These are phyloP conservation scores for Crossocerus cetratus DNA, from an alignment of 2,888 invertebrate genomes.

Conservation along the genomic window DNA sequence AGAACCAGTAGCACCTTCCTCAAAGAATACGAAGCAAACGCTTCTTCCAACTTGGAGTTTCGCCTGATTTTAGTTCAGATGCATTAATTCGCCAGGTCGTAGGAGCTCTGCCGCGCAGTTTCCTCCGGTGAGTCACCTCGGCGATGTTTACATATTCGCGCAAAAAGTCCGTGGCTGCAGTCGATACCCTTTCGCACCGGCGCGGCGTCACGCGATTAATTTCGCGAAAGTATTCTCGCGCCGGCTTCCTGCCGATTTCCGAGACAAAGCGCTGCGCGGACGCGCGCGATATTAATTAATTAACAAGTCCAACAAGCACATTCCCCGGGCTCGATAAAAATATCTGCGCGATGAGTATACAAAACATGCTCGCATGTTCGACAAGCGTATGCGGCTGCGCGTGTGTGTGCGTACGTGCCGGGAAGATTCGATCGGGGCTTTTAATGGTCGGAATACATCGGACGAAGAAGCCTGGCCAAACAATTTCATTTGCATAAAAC, in stretches of 20 bases:
- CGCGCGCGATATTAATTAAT: conserved; percentile 38
- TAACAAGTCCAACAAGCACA: conserved; percentile 33
- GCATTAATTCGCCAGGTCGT: no score
- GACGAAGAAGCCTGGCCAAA: conserved; percentile 36
- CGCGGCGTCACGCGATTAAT: not conserved
- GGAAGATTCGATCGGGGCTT: conserved; percentile 50
- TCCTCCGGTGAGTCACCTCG: no score
- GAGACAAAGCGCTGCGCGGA: conserved; percentile 7
- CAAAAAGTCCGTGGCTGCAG: no score
- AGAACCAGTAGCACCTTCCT: not conserved
- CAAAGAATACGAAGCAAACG: no score
- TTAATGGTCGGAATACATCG: conserved; percentile 46
- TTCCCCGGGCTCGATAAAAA: conserved; percentile 20
- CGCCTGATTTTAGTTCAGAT: no score
- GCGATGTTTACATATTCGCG: no score
- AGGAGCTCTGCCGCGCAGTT: no score
- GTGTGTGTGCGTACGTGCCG: conserved; percentile 14
- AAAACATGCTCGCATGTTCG: not conserved
- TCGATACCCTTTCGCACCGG: no score
- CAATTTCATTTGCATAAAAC: conserved; percentile 61
- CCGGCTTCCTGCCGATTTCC: conserved; percentile 6
- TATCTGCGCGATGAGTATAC: conserved; percentile 6
- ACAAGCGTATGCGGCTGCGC: not conserved
- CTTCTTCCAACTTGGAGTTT: no score
- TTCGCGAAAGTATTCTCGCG: not conserved